phyloP scores from a whole-genome alignment of 2,113 vertebrate genomes.

The Sula dactylatra region DNA sequence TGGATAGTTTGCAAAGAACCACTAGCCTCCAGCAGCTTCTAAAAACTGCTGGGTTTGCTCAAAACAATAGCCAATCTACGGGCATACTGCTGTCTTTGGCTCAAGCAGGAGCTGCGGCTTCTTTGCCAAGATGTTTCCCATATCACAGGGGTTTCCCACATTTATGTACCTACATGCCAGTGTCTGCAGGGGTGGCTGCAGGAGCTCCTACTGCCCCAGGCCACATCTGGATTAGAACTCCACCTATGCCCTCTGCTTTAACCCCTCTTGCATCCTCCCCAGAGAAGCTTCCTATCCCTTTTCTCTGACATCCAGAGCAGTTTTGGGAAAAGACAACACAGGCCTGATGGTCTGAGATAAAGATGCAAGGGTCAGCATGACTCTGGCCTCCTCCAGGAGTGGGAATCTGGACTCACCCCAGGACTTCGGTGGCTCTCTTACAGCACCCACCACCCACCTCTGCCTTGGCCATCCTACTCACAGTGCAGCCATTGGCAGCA shows the following conservation, averaged over 20 bases:
- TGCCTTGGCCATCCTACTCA: neutral
- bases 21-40: neutral
- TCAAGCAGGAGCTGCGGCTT: neutral
- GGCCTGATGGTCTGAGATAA: neutral
- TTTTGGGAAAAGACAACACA: neutral
- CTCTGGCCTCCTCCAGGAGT: neutral
- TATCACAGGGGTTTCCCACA: neutral
- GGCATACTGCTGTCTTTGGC: neutral
- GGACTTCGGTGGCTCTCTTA: neutral
- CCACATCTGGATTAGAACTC: neutral
- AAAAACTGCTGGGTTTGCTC: neutral
- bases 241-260: neutral
- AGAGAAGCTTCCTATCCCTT: neutral
- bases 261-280: neutral
- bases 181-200: neutral
- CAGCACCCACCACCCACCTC: neutral
- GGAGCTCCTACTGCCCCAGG: neutral
- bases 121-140: neutral
- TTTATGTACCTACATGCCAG: neutral
- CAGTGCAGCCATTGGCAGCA: neutral
- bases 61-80: neutral
- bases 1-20: neutral
- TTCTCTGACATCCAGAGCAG: neutral
- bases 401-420: neutral
- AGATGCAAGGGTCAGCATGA: neutral